Percentiles rank a stretch among this genome's conserved stretches.
phyloP scores from a whole-genome alignment of 1,140 invertebrate genomes.

The Micrasema longulum region DNA sequence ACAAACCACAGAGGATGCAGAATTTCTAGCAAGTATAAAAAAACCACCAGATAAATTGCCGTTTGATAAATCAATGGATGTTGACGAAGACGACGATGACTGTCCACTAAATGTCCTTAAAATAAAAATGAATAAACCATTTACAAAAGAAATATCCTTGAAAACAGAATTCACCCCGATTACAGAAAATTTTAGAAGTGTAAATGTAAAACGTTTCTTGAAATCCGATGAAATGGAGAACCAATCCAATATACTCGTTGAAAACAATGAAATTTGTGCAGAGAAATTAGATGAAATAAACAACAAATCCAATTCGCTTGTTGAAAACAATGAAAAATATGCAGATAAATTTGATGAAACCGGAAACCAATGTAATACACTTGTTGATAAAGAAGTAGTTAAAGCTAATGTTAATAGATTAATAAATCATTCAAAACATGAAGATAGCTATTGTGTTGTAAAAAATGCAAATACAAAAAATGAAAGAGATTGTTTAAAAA shows the following conservation, averaged over 20 bases:
- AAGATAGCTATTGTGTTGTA: neutral
- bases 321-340: conserved; percentile 7
- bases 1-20: neutral
- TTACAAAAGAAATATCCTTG: neutral
- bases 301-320: neutral
- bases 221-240: too few relatives aligned
- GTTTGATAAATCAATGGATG: conserved; percentile 37
- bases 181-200: too few relatives aligned
- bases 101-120: conserved; percentile 54
- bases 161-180: neutral
- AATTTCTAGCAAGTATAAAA: neutral
- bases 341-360: conserved; percentile 4
- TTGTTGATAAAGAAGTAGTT: neutral
- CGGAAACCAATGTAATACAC: neutral
- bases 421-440: neutral
- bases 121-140: conserved; percentile 45
- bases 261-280: too few relatives aligned
- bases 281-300: conserved; percentile 13
- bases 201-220: too few relatives aligned
- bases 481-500: conserved; percentile 24
- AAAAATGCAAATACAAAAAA: neutral
- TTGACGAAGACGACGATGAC: conserved; percentile 52
- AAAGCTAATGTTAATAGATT: conserved; percentile 11
- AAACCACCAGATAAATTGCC: conserved; percentile 17
- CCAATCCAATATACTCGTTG: too few relatives aligned